Evolutionary conservation across 2,888 invertebrate genomes (phyloP).

Genomic region (Eristalinus aeneus): DNA sequence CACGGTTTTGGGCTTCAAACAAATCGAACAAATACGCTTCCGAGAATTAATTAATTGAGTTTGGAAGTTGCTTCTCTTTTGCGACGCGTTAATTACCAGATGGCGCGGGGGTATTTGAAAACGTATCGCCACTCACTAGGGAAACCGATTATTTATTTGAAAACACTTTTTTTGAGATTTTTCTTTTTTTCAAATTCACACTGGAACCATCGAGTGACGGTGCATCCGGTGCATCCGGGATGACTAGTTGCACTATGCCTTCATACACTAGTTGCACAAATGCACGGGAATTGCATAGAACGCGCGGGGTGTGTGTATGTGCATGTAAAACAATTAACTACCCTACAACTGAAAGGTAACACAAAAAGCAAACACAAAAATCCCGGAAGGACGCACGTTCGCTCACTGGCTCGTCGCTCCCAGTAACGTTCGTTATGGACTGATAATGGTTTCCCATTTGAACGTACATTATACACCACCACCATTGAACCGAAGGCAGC

Average conservation of each 20-base stretch:
- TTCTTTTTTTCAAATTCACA: constrained; percentile 18
- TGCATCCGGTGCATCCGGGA: constrained; percentile 19
- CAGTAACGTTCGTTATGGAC: constrained; percentile 74
- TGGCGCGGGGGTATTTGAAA: neutral
- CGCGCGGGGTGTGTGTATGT: neutral
- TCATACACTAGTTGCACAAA: neutral
- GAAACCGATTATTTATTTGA: constrained; percentile 37
- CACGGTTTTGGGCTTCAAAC: neutral
- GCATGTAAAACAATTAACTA: constrained; percentile 24
- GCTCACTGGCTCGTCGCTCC: constrained; percentile 68
- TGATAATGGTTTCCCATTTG: constrained; percentile 73
- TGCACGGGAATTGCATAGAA: neutral
- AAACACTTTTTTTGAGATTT: neutral
- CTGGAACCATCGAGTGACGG: constrained; percentile 21
- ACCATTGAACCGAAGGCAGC: constrained; percentile 19
- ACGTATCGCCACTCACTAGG: constrained; percentile 1
- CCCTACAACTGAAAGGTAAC: constrained; percentile 51
- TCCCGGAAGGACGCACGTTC: constrained; percentile 59
- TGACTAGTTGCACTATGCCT: constrained; percentile 7
- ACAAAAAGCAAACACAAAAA: constrained; percentile 59
- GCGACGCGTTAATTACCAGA: neutral
- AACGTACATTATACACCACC: constrained; percentile 67
- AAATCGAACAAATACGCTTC: neutral
- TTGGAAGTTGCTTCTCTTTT: constrained; percentile 35
- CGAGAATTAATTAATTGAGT: constrained; percentile 21